Conservation (phyloP, 2,113 vertebrate genomes). For the Mola mola region DNA sequence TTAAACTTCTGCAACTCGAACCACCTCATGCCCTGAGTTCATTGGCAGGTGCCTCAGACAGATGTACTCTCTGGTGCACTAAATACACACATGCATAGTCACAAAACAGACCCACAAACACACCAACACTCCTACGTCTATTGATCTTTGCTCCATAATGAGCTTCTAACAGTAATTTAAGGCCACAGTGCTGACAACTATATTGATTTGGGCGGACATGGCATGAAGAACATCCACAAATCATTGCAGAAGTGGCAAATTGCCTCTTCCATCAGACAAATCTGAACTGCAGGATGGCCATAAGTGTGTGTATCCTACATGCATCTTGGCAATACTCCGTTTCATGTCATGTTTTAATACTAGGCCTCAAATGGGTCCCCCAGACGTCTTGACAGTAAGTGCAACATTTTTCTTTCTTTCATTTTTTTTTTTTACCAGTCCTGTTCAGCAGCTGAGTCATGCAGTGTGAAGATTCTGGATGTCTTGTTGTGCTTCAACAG, state of each 20-base stretch:
- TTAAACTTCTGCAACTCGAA: constrained; percentile 62
- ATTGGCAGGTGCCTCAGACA: constrained; percentile 65
- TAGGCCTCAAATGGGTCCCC: constrained; percentile 31
- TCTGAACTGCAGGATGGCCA: constrained; percentile 27
- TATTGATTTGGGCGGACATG: constrained; percentile 73
- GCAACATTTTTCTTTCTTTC: neutral
- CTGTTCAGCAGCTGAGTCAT: too few species aligned
- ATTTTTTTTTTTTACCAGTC: neutral
- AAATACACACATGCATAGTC: constrained; percentile 4
- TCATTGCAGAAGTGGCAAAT: constrained; percentile 69
- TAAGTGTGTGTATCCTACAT: constrained; percentile 10
- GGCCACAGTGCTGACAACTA: constrained; percentile 59
- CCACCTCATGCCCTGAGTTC: constrained; percentile 60
- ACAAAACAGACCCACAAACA: too few species aligned
- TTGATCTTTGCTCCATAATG: constrained; percentile 66
- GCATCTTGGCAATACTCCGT: constrained; percentile 24
- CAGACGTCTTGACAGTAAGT: too few species aligned
- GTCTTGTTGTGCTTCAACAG: too few species aligned
- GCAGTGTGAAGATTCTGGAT: too few species aligned
- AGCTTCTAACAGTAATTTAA: constrained; percentile 76
- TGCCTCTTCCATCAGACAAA: constrained; percentile 64
- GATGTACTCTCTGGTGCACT: constrained; percentile 46
- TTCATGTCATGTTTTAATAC: constrained; percentile 34
- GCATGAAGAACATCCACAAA: constrained; percentile 74
- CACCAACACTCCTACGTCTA: constrained; percentile 34